phyloP scores from a whole-genome alignment of 2,888 invertebrate genomes.

The Dicyrtoma fusca region DNA sequence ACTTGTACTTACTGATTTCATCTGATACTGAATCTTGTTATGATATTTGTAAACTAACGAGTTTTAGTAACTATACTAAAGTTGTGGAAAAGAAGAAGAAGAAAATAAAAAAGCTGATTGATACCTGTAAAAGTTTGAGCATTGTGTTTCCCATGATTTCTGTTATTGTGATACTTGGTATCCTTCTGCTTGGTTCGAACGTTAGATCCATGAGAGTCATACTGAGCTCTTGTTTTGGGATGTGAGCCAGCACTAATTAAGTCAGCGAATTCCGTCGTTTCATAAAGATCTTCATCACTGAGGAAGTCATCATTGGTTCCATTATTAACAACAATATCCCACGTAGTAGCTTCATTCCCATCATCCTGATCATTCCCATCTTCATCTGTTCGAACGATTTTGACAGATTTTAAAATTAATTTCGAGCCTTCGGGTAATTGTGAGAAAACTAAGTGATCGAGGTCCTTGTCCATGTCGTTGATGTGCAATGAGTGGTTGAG shows the following conservation, averaged over 20 bases:
- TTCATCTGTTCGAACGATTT: conserved; percentile 54
- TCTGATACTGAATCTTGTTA: not conserved
- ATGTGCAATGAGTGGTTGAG: conserved; percentile 50
- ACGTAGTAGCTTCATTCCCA: conserved; percentile 42
- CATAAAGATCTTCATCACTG: conserved; percentile 21
- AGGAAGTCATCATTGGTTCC: conserved; percentile 35
- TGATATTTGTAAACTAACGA: no score
- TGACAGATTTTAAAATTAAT: conserved; percentile 52
- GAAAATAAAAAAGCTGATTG: no score
- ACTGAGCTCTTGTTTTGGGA: conserved; percentile 41
- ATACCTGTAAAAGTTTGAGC: conserved; percentile 50
- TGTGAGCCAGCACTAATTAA: conserved; percentile 31
- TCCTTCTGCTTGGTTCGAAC: conserved; percentile 43
- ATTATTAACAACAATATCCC: conserved; percentile 49
- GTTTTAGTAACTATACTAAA: no score
- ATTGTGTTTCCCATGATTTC: conserved; percentile 48
- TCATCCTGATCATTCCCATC: conserved; percentile 49
- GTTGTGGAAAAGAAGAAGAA: no score
- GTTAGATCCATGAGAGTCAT: conserved; percentile 42
- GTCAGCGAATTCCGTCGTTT: conserved; percentile 19
- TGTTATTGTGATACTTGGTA: conserved; percentile 46
- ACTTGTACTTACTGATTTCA: no score
- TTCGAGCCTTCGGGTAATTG: conserved; percentile 55
- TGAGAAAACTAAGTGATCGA: conserved; percentile 55
- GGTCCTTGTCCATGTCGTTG: conserved; percentile 52